These are phyloP conservation scores for Dynastes grantii DNA, from an alignment of 2,888 invertebrate species.

Conservation along the genomic window DNA sequence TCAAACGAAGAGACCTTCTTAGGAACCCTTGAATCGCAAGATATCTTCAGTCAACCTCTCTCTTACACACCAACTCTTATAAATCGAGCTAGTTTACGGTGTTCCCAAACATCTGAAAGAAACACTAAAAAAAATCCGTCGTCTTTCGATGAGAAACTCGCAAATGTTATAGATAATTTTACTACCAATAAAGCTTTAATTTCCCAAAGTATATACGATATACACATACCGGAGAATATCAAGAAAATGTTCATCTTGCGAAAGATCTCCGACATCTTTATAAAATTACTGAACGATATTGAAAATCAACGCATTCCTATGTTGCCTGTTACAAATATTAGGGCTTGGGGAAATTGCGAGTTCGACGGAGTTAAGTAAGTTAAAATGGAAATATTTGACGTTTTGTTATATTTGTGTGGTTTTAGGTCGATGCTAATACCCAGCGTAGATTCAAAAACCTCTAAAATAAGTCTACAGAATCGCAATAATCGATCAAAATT, in stretches of 20 bases:
- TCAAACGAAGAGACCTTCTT: constrained; percentile 12
- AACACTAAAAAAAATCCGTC: background rate
- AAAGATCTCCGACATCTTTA: constrained; percentile 71
- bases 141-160: constrained; percentile 11
- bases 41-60: constrained; percentile 44
- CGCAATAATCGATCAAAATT: constrained; percentile 46
- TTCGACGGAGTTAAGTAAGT: constrained; percentile 71
- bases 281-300: constrained; percentile 68
- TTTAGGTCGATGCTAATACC: constrained; percentile 61
- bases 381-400: background rate
- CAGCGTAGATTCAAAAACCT: constrained; percentile 60
- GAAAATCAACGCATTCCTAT: constrained; percentile 62
- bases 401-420: constrained; percentile 16
- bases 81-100: constrained; percentile 25
- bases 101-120: background rate
- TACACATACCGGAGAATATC: constrained; percentile 7
- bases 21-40: constrained; percentile 32
- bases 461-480: constrained; percentile 50
- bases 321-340: constrained; percentile 69
- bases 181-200: constrained; percentile 58
- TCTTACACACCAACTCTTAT: constrained; percentile 22
- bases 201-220: constrained; percentile 42
- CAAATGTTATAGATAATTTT: constrained; percentile 57
- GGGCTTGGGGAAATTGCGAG: constrained; percentile 73
- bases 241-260: constrained; percentile 61